Percentiles rank a stretch among this genome's conserved stretches.
Conservation (phyloP, 2,888 invertebrate genomes). For the Torymus aiolomorphi region DNA sequence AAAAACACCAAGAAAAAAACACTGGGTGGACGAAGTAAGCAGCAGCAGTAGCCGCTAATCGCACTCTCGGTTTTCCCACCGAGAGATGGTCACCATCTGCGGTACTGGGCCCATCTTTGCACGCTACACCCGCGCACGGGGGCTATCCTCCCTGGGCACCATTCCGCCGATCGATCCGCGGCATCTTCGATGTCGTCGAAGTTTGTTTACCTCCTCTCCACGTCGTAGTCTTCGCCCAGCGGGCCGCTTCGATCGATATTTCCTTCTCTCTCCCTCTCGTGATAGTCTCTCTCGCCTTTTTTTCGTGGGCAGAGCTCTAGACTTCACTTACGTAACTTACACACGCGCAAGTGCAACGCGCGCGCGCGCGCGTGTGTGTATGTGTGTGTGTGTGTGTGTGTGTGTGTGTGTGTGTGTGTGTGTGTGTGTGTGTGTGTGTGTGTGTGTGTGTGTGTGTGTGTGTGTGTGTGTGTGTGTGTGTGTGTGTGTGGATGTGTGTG, state of each 20-base stretch:
- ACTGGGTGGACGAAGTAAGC: neutral
- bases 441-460: no score
- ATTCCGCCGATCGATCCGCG: slow-evolving; percentile 29
- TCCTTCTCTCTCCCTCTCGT: neutral
- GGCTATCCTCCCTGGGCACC: neutral
- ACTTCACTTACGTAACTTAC: no score
- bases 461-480: no score
- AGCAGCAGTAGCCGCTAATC: slow-evolving; percentile 24
- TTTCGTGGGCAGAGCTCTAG: neutral
- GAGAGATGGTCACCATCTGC: slow-evolving; percentile 13
- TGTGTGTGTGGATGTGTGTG: no score
- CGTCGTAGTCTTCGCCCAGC: neutral
- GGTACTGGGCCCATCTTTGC: slow-evolving; percentile 38
- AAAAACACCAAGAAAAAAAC: slow-evolving; percentile 23
- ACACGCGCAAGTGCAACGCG: neutral
- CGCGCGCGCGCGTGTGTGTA: no score
- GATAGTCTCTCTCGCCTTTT: slow-evolving; percentile 1
- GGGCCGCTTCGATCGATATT: neutral
- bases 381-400: no score
- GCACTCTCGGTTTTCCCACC: slow-evolving; percentile 54
- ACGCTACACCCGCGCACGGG: no score
- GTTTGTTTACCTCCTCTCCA: slow-evolving; percentile 44
- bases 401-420: no score
- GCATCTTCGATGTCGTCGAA: slow-evolving; percentile 18
- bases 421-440: no score